Evolutionary conservation across 2,113 vertebrate genomes (phyloP).

Genomic region (Sapajus apella): DNA sequence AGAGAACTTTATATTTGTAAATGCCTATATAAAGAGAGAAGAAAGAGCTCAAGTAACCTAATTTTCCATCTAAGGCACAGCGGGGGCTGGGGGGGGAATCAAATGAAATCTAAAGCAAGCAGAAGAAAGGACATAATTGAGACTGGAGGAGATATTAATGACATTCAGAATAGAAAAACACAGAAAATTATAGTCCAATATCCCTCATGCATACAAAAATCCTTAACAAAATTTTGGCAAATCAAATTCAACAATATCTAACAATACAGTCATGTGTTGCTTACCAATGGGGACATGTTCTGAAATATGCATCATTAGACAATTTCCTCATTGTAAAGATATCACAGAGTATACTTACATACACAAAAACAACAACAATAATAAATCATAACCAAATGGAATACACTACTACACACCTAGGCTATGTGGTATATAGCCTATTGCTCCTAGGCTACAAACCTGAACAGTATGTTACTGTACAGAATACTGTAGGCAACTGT

Average conservation of each 20-base stretch:
- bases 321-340: background rate
- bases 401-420: background rate
- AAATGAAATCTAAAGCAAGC: background rate
- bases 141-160: background rate
- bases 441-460: background rate
- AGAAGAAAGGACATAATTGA: background rate
- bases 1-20: background rate
- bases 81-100: background rate
- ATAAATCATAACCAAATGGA: too few relatives aligned
- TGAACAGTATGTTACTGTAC: too few relatives aligned
- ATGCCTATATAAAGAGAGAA: background rate
- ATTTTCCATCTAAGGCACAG: background rate
- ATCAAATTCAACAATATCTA: background rate
- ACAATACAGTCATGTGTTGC: background rate
- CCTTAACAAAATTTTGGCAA: background rate
- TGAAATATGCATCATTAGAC: background rate
- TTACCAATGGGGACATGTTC: background rate
- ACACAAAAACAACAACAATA: background rate
- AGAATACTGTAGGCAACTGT: background rate
- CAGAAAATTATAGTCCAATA: background rate
- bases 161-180: background rate
- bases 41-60: background rate
- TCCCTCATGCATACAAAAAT: background rate
- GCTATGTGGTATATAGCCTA: background rate
- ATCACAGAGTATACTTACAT: background rate